Percentiles rank a stretch among this genome's conserved stretches.
phyloP scores from a whole-genome alignment of 2,888 invertebrate genomes.

The Cheiracanthium punctorium region DNA sequence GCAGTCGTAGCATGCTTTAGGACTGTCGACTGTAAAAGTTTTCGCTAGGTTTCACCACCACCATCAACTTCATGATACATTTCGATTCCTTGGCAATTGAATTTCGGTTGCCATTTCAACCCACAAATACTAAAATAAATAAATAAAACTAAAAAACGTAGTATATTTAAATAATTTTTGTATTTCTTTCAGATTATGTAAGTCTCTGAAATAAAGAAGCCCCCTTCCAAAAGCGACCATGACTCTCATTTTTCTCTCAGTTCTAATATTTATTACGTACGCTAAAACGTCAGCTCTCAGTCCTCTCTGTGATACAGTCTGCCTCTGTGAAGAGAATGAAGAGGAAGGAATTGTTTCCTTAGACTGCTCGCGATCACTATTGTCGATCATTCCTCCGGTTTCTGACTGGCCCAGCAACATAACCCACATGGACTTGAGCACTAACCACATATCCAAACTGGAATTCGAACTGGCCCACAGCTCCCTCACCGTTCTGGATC shows the following conservation, averaged over 20 bases:
- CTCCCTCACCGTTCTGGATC: conserved; percentile 39
- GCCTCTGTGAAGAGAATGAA: conserved; percentile 25
- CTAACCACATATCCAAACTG: conserved; percentile 43
- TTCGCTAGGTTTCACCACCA: too few relatives aligned
- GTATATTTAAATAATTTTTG: too few relatives aligned
- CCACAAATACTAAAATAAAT: too few relatives aligned
- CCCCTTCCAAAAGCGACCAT: conserved; percentile 22
- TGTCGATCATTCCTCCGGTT: conserved; percentile 41
- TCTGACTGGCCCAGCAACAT: conserved; percentile 48
- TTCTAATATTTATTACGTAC: neutral
- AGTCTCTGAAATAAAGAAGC: neutral
- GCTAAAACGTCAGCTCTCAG: neutral
- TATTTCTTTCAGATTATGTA: neutral
- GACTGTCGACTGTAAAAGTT: too few relatives aligned
- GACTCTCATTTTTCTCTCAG: neutral
- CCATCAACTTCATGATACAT: too few relatives aligned
- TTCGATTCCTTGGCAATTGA: too few relatives aligned
- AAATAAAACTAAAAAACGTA: too few relatives aligned
- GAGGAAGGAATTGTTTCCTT: conserved; percentile 15
- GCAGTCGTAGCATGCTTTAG: too few relatives aligned
- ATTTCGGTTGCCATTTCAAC: too few relatives aligned
- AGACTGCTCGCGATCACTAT: conserved; percentile 41
- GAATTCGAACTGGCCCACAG: conserved; percentile 23
- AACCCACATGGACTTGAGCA: conserved; percentile 54
- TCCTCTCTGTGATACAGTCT: conserved; percentile 31